Conservation (phyloP, 2,113 vertebrate species). For the Planiliza haematocheilus region DNA sequence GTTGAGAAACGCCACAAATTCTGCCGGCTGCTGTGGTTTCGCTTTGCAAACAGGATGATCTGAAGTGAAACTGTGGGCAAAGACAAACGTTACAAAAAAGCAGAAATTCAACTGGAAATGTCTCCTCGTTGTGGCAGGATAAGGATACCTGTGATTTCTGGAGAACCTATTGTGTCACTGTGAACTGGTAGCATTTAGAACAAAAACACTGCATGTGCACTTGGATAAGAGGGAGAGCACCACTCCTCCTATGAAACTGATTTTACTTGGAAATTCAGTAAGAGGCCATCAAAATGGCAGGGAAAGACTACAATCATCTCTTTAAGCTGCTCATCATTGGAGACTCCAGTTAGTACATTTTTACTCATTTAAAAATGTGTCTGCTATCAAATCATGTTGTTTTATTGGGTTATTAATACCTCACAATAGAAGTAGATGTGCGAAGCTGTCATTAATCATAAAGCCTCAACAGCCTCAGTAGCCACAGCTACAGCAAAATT, state of each 20-base stretch:
- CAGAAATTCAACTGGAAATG: constrained; percentile 49
- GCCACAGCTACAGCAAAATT: too few relatives aligned
- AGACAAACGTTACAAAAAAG: not conserved
- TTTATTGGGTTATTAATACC: not conserved
- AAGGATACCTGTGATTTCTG: constrained; percentile 10
- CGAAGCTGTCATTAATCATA: too few relatives aligned
- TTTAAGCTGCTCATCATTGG: constrained; percentile 90
- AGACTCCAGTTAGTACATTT: constrained; percentile 86
- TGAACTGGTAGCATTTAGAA: constrained; percentile 22
- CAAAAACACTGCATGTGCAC: constrained; percentile 3
- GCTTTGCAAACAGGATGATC: not conserved
- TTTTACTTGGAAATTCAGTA: constrained; percentile 16
- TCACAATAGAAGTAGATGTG: too few relatives aligned
- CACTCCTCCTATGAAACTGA: constrained; percentile 50
- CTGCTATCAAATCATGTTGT: not conserved
- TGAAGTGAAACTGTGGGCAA: constrained; percentile 1
- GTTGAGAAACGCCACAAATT: not conserved
- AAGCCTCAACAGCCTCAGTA: too few relatives aligned
- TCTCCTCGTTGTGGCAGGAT: not conserved
- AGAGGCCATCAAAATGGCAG: constrained; percentile 78
- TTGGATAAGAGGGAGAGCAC: not conserved
- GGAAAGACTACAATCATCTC: constrained; percentile 88
- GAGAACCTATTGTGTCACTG: constrained; percentile 5
- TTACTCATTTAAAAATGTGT: not conserved
- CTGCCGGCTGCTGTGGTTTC: constrained; percentile 8